phyloP scores from a whole-genome alignment of 2,888 invertebrate genomes.

The Dilophus febrilis region DNA sequence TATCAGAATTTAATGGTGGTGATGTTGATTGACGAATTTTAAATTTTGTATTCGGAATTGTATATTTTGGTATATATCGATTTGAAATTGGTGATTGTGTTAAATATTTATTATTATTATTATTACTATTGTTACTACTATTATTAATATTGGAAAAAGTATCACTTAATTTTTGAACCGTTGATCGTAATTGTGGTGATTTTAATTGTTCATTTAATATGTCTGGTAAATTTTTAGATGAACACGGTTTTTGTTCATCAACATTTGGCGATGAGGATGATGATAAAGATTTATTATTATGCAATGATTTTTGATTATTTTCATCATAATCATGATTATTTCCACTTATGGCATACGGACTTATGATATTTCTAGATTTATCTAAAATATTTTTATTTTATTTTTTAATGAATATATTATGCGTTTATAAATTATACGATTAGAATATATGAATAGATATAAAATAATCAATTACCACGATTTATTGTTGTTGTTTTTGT shows the following conservation, averaged over 20 bases:
- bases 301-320: not conserved
- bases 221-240: slow-evolving; percentile 16
- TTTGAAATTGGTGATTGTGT: slow-evolving; percentile 12
- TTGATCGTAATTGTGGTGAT: slow-evolving; percentile 3
- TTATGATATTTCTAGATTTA: slow-evolving; percentile 2
- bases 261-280: no score
- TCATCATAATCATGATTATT: not conserved
- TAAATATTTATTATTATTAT: slow-evolving; percentile 18
- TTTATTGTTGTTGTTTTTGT: no score
- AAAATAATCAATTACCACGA: not conserved
- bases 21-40: no score
- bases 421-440: not conserved
- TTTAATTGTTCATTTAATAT: slow-evolving; percentile 11
- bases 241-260: slow-evolving; percentile 9
- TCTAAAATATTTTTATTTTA: no score
- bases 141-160: no score
- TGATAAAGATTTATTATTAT: no score
- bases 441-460: not conserved
- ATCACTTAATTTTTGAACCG: slow-evolving; percentile 19
- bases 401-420: no score
- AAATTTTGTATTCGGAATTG: slow-evolving; percentile 11
- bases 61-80: slow-evolving; percentile 14
- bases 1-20: not conserved
- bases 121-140: slow-evolving; percentile 23
- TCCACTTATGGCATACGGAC: slow-evolving; percentile 9